These are phyloP conservation scores for Theristicus caerulescens DNA, from an alignment of 2,113 vertebrate genomes.

Conservation along the genomic window DNA sequence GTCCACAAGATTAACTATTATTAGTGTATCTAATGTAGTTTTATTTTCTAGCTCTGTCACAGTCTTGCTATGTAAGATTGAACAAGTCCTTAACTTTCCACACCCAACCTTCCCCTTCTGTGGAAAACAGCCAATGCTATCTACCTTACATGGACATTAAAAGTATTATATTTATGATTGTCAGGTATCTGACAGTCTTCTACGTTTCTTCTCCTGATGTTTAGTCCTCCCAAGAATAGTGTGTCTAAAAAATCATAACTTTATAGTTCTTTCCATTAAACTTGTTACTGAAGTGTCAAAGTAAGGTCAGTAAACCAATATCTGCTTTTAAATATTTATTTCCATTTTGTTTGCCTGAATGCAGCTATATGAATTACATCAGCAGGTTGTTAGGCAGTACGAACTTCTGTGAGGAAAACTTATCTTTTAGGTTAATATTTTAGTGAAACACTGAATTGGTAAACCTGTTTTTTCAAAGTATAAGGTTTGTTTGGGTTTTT, in stretches of 20 bases:
- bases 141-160: background rate
- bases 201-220: background rate
- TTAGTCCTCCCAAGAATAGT: background rate
- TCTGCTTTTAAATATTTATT: background rate
- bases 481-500: background rate
- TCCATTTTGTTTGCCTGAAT: background rate
- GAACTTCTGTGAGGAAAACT: background rate
- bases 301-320: background rate
- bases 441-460: background rate
- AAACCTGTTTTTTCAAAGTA: background rate
- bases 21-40: background rate
- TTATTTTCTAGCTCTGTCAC: background rate
- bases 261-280: background rate
- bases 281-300: background rate
- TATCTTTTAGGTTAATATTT: background rate
- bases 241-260: background rate
- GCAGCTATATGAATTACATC: background rate
- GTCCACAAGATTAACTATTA: background rate
- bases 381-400: background rate
- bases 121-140: background rate
- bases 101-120: background rate
- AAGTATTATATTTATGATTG: background rate
- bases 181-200: background rate
- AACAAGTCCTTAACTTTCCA: background rate
- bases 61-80: background rate